Evolutionary conservation across 2,113 vertebrate genomes (phyloP).

Genomic region (Ameiurus melas): DNA sequence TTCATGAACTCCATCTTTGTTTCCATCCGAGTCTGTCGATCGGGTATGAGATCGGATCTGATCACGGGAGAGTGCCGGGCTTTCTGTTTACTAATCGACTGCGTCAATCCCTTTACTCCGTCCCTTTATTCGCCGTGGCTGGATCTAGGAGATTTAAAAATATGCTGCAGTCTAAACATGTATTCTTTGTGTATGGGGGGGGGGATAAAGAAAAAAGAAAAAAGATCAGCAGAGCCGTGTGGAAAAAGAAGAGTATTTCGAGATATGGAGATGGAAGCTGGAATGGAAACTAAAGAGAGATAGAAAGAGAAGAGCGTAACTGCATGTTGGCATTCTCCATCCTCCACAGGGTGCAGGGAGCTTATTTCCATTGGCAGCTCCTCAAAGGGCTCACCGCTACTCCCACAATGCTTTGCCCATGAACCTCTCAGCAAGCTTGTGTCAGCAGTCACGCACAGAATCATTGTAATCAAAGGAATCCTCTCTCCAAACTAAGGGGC

Average conservation of each 20-base stretch:
- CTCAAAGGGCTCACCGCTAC: conserved; percentile 24
- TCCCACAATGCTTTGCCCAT: conserved; percentile 29
- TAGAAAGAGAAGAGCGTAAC: background rate
- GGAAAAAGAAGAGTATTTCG: background rate
- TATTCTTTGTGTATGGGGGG: background rate
- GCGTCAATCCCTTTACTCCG: background rate
- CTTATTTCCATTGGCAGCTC: conserved; percentile 30
- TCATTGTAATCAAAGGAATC: conserved; percentile 24
- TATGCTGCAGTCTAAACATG: background rate
- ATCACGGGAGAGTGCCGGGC: background rate
- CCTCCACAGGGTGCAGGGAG: conserved; percentile 32
- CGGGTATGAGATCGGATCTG: background rate
- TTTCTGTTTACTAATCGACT: background rate
- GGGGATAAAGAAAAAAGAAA: background rate
- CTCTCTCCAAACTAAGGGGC: background rate
- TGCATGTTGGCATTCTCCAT: background rate
- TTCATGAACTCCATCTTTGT: background rate
- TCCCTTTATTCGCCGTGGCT: no score
- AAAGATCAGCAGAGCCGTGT: background rate
- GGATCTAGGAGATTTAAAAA: conserved; percentile 2
- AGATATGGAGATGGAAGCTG: conserved; percentile 16
- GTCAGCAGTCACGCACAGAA: background rate
- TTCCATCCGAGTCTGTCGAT: background rate
- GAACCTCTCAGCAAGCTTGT: background rate
- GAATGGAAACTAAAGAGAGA: conserved; percentile 1